Evolutionary conservation across 1,140 invertebrate species (phyloP), one percentile per base, ranked within the genome.

Genomic region (Papilio machaon): DNA sequence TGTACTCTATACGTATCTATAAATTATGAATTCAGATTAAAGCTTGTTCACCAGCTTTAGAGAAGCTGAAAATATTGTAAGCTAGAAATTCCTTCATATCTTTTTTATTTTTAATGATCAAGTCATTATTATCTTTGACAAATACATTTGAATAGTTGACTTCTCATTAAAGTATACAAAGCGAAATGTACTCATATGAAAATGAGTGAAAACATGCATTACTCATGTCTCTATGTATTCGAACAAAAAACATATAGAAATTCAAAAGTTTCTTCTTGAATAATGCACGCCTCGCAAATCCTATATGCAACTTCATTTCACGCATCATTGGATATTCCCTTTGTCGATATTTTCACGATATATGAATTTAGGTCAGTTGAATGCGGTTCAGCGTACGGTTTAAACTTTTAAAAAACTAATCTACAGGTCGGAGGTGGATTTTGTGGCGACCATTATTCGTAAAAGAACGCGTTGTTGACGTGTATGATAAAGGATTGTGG

Each of bases 301-400:
- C 64, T 70, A 35, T 70, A 70, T 70, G 64, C 64, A 70, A 70
- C 64, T 70, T 70, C 30, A 70, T 70, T 70, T 70, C 30, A 35
- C 30, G 64, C 23, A 70, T 70, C 64, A 70, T 70, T 70, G 30
- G 30, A 35, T 35, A 70, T 70, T 70, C 64, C 64, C 64, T 70
- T 70, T 70, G 64, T 70, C 64, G 64, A 70, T 70, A 70, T 70
- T 70, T 70, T 70, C 64, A 70, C 64, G 30, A 70, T 35, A 70
- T 35, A 70, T 30, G 30, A 70, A 70, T 70, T 2, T 70, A 70
- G 64, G 64, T 70, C 30, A 70, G 64, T 35, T 13, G 64, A 35
- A 70, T 70, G 64, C 64, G 64, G 30, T 7, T 4, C 30, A 35
- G 10, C 30, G 64, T 70, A 19, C 64, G 23, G 64, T 70, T 38